Base-by-base conservation (phyloP, 2,888 invertebrate genomes). In the Ormyrus labotus region DNA sequence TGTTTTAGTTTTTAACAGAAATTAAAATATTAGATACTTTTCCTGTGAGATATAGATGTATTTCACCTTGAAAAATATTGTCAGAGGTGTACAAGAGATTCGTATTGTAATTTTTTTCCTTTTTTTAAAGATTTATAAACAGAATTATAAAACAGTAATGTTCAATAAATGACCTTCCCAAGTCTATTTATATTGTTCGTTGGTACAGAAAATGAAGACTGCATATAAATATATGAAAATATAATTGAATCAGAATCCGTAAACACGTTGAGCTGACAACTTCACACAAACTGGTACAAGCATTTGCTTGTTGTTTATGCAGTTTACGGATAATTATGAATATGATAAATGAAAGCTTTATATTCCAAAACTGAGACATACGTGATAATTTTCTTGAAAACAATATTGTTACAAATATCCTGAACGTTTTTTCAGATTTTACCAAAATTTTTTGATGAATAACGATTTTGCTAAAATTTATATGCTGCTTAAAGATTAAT, bases 21-120 rank as follows among this genome's bases (percentile, higher is more conserved):
- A 75, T 81, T 60, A 74, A 81, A 75, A 78, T 60, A 78, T 78
- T 76, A 81, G 73, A 81, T 71, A 61, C 34, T 53, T 71, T 81
- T 65, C 48, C 58, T 72, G 78, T 64, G 78, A 73, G 69, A 65
- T 69, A 47, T 73, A 78, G 71, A 74, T 78, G 71, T 76, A 68
- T 67, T 70, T 64, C 67, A 74, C 45, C 77, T 76, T 74, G 68
- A 81, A 80, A 76, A 76, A 73, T 76, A 75, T 67, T 82, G n/a
- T 70, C 10, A 51, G 55, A 73, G 63, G 34, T 79, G 51, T 69
- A 63, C 58, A 74, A 70, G 68, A 55, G 13, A 76, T 76, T 58
- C 77, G 58, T 70, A 51, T 69, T 53, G 53, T 47, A 53, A 74
- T 11, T 68, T 61, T 78, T 58, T 74, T 78, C 63, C 57, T 61